phyloP scores from a whole-genome alignment of 2,888 invertebrate species.

The Platycheirus rosarum region DNA sequence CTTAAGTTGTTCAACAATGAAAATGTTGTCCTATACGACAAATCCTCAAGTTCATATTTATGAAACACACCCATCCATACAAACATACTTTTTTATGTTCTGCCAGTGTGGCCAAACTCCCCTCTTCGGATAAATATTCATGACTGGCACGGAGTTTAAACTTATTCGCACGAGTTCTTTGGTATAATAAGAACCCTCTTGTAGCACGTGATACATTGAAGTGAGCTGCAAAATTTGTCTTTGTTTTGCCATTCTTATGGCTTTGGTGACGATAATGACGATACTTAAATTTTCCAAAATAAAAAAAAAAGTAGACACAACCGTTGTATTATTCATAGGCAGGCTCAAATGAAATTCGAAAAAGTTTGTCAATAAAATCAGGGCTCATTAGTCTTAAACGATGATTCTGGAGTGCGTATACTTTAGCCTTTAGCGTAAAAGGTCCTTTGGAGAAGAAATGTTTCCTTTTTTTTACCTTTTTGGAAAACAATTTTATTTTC shows the following conservation, averaged over 20 bases:
- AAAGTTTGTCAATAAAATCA: constrained; percentile 31
- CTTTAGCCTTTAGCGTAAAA: constrained; percentile 1
- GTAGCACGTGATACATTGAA: constrained; percentile 25
- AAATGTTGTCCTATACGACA: no score
- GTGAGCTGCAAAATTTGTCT: constrained; percentile 15
- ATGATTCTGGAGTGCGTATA: constrained; percentile 8
- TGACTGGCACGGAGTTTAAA: constrained; percentile 25
- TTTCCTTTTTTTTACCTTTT: neutral
- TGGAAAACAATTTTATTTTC: no score
- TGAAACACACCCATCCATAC: no score
- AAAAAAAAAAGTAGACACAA: neutral
- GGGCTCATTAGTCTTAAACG: constrained; percentile 24
- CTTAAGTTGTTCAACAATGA: no score
- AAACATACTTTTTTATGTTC: neutral
- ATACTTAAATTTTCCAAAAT: constrained; percentile 6
- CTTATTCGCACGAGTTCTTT: constrained; percentile 24
- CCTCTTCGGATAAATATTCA: constrained; percentile 11
- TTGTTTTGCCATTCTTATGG: constrained; percentile 13
- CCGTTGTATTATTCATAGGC: constrained; percentile 31
- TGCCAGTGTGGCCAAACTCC: neutral
- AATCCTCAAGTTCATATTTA: no score
- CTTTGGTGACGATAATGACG: constrained; percentile 27
- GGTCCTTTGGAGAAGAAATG: neutral
- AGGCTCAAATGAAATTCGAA: constrained; percentile 7
- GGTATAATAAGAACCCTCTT: constrained; percentile 7